These are phyloP conservation scores for Aptenodytes patagonicus DNA, from an alignment of 2,113 vertebrate genomes.

Conservation along the genomic window DNA sequence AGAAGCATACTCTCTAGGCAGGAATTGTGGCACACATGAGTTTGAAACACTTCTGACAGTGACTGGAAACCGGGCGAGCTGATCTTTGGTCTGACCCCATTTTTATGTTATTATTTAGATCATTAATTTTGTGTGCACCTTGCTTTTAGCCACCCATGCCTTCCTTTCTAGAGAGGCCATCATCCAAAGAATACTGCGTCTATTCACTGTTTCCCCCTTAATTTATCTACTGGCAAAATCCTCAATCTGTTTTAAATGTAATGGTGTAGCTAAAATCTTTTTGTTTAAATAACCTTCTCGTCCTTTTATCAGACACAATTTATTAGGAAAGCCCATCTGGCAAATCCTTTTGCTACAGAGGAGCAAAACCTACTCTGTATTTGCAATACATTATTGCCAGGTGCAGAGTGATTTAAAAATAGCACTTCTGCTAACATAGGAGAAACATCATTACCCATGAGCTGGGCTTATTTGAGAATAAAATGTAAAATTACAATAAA, in stretches of 20 bases:
- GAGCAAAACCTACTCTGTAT: slow-evolving; percentile 51
- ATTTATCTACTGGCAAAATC: slow-evolving; percentile 32
- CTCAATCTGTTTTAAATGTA: slow-evolving; percentile 48
- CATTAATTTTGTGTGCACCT: background rate
- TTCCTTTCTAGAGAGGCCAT: background rate
- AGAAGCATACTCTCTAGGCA: background rate
- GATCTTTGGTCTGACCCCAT: background rate
- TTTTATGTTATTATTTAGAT: background rate
- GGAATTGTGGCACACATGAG: accelerated
- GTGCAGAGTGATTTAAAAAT: slow-evolving; percentile 64
- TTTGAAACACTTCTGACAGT: background rate
- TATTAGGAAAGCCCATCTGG: slow-evolving; percentile 68
- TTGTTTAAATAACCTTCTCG: slow-evolving; percentile 62
- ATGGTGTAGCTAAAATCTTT: slow-evolving; percentile 58
- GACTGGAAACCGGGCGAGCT: background rate
- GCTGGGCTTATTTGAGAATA: slow-evolving; percentile 29
- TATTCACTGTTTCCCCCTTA: background rate
- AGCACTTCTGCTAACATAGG: slow-evolving; percentile 56
- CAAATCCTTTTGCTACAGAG: slow-evolving; percentile 55
- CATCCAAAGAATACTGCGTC: background rate
- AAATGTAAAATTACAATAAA: slow-evolving; percentile 27
- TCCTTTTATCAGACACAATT: slow-evolving; percentile 62
- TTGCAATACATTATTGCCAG: slow-evolving; percentile 62
- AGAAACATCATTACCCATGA: slow-evolving; percentile 27
- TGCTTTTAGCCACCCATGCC: background rate